Conservation (phyloP, 2,888 invertebrate genomes). For the Cabera pusaria region DNA sequence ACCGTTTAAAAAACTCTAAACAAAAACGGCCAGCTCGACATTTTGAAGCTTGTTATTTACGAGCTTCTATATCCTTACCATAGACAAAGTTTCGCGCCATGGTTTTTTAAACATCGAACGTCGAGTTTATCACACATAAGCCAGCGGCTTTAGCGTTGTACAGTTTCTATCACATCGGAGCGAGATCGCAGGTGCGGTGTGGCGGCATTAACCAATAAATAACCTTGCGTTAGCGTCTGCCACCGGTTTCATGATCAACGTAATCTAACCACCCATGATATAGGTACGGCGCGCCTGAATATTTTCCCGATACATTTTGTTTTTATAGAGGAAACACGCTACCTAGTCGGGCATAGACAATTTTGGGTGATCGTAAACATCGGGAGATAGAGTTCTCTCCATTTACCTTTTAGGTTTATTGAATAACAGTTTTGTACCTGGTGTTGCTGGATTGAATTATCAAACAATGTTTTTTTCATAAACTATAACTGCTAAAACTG, state of each 20-base stretch:
- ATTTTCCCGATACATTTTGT: slow-evolving; percentile 30
- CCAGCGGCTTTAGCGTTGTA: slow-evolving; percentile 16
- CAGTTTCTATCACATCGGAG: slow-evolving; percentile 24
- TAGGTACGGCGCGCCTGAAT: slow-evolving; percentile 32
- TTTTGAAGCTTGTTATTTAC: slow-evolving; percentile 18
- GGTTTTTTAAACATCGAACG: slow-evolving; percentile 18
- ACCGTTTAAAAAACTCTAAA: background rate
- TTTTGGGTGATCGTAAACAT: slow-evolving; percentile 23
- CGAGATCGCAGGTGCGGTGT: slow-evolving; percentile 45
- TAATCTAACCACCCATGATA: slow-evolving; percentile 49
- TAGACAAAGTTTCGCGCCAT: slow-evolving; percentile 14
- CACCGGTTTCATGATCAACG: slow-evolving; percentile 42
- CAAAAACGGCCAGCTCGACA: slow-evolving; percentile 9
- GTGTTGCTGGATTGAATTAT: no score
- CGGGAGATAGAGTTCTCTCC: slow-evolving; percentile 14
- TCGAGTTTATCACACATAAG: slow-evolving; percentile 20
- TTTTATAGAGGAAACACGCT: slow-evolving; percentile 23
- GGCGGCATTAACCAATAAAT: slow-evolving; percentile 49
- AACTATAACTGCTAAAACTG: no score
- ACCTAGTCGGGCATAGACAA: slow-evolving; percentile 22
- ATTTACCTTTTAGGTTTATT: slow-evolving; percentile 12
- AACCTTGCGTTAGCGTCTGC: slow-evolving; percentile 42
- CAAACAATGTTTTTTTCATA: no score
- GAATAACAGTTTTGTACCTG: slow-evolving; percentile 2
- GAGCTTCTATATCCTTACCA: slow-evolving; percentile 16